phyloP scores from a whole-genome alignment of 2,113 vertebrate genomes.

The Malurus elegans region DNA sequence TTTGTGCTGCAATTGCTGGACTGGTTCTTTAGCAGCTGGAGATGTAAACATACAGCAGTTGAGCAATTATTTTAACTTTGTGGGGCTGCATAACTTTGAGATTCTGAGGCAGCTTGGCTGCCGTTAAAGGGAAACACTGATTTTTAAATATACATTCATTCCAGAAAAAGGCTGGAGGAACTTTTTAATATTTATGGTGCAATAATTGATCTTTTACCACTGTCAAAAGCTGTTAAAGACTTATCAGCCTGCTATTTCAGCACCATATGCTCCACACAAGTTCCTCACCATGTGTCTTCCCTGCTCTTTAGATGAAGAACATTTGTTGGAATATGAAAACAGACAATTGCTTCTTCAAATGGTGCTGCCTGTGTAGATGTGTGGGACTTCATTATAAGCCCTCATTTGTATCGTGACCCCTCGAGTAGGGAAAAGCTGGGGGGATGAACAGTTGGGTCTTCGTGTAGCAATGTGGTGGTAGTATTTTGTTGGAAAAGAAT shows the following conservation, averaged over 20 bases:
- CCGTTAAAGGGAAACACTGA: slow-evolving; percentile 34
- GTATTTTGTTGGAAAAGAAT: neutral
- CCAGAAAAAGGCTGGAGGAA: slow-evolving; percentile 36
- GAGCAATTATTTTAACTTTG: slow-evolving; percentile 37
- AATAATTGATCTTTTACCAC: slow-evolving; percentile 73
- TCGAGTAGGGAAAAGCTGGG: neutral
- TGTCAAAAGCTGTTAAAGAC: slow-evolving; percentile 71
- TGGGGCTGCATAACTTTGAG: neutral
- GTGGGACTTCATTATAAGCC: neutral
- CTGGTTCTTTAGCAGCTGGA: slow-evolving; percentile 7
- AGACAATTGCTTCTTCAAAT: slow-evolving; percentile 4
- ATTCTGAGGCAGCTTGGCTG: slow-evolving; percentile 38
- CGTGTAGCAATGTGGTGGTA: neutral
- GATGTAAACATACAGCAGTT: neutral
- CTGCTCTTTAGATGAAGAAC: slow-evolving; percentile 55
- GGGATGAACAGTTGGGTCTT: neutral
- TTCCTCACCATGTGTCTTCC: slow-evolving; percentile 65
- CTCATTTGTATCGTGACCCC: neutral
- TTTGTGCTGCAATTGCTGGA: neutral
- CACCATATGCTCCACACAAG: slow-evolving; percentile 70
- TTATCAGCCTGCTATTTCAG: slow-evolving; percentile 70
- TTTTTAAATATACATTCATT: slow-evolving; percentile 58
- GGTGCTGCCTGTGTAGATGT: neutral
- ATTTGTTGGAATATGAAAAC: slow-evolving; percentile 66
- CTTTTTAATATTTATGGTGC: slow-evolving; percentile 72